Evolutionary conservation across 35 echinoderm and acorn worm species (phyloP).

Genomic region (Lytechinus pictus): DNA sequence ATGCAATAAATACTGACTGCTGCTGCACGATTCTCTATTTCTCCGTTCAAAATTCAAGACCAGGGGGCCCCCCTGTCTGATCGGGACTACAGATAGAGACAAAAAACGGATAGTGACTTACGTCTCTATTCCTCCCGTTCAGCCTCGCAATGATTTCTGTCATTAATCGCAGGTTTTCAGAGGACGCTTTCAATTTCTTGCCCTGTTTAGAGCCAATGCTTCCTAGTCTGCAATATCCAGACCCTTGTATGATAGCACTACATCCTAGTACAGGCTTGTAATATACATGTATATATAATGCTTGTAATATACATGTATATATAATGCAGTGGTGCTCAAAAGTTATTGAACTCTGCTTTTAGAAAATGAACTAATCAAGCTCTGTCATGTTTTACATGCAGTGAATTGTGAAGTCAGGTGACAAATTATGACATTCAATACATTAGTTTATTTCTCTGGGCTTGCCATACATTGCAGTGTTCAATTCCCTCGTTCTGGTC

Average conservation of each 20-base stretch:
- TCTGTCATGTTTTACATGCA: no score
- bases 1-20: not conserved
- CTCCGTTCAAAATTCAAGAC: not conserved
- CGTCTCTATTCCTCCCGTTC: not conserved
- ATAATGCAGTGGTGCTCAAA: no score
- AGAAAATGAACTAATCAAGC: no score
- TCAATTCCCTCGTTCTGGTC: no score
- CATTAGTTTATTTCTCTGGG: no score
- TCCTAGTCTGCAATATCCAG: not conserved
- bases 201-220: not conserved
- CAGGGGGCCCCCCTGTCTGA: not conserved
- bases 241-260: not conserved
- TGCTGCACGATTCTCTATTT: not conserved
- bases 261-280: no score
- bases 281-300: no score
- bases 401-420: no score
- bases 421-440: no score
- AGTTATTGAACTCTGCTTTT: no score
- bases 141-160: not conserved
- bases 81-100: not conserved
- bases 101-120: slow-evolving; percentile 5
- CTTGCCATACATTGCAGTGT: no score
- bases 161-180: slow-evolving; percentile 3
- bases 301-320: no score
- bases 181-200: slow-evolving; percentile 7